These are phyloP conservation scores for Siderastrea siderea DNA, from an alignment of 92 coral and sea anemone species.

Conservation along the genomic window DNA sequence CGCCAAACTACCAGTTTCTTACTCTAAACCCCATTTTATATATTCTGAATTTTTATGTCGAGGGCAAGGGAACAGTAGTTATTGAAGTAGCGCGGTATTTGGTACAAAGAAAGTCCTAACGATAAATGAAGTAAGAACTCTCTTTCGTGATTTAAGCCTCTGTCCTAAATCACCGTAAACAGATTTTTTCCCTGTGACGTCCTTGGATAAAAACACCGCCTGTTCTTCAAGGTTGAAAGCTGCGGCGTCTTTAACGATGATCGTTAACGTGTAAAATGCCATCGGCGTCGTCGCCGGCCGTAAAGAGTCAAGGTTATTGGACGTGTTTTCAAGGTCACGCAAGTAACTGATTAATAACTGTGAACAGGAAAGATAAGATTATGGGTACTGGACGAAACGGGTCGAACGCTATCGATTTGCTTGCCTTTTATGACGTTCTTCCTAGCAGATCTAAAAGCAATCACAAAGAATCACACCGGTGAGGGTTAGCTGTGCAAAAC, in stretches of 20 bases:
- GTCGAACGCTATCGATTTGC: not conserved
- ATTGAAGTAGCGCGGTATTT: too few relatives aligned
- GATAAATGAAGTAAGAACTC: not conserved
- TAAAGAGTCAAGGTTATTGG: conserved; percentile 25
- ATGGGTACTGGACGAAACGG: not conserved
- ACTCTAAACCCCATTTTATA: not conserved
- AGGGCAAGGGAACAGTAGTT: too few relatives aligned
- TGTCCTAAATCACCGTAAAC: not conserved
- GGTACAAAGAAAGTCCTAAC: not conserved
- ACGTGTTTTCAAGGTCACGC: conserved; percentile 16
- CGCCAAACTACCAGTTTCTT: too few relatives aligned
- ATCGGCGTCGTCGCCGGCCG: conserved; percentile 5
- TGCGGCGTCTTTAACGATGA: conserved; percentile 27
- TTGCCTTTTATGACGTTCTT: not conserved
- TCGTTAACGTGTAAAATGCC: conserved; percentile 29
- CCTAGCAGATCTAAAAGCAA: not conserved
- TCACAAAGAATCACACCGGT: not conserved
- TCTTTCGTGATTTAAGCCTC: not conserved
- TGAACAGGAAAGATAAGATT: not conserved
- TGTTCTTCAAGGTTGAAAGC: conserved; percentile 46
- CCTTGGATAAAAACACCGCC: conserved; percentile 6
- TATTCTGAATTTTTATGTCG: too few relatives aligned
- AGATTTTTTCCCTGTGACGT: not conserved
- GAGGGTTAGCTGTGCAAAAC: not conserved
- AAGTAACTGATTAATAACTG: conserved; percentile 14